A percentile compares a stretch with the other conserved stretches of the same genome.
Conservation (phyloP, 2,113 vertebrate genomes). For the Scatophagus argus region DNA sequence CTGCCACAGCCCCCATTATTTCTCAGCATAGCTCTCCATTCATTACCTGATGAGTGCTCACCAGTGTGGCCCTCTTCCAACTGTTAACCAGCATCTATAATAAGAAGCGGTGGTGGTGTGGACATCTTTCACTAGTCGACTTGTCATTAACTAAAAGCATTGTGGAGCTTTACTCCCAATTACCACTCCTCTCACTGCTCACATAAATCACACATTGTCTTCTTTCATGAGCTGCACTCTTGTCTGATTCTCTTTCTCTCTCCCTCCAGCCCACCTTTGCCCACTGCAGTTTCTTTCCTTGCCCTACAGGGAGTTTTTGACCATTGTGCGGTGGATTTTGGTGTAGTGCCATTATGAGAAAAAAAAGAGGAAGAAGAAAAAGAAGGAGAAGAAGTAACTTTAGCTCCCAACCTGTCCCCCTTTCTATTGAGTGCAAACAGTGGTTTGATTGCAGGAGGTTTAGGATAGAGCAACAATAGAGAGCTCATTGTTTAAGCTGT, state of each 20-base stretch:
- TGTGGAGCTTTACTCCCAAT: constrained; percentile 78
- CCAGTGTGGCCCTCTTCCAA: constrained; percentile 24
- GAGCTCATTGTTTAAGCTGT: constrained; percentile 77
- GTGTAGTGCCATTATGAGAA: constrained; percentile 18
- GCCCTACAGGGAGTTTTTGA: constrained; percentile 7
- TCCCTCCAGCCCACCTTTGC: constrained; percentile 16
- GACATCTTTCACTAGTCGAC: constrained; percentile 80
- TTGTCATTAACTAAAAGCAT: constrained; percentile 85
- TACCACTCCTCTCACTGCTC: constrained; percentile 75
- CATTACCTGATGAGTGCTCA: constrained; percentile 72
- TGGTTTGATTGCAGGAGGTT: constrained; percentile 72
- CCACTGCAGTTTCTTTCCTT: neutral
- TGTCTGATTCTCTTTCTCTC: constrained; percentile 56
- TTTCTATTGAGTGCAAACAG: constrained; percentile 63
- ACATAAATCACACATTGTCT: constrained; percentile 74
- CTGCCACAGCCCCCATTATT: constrained; percentile 36
- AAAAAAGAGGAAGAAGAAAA: too few relatives aligned
- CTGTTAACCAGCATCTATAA: constrained; percentile 74
- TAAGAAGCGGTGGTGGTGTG: constrained; percentile 46
- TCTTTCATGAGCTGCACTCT: constrained; percentile 67
- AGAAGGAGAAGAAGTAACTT: constrained; percentile 62
- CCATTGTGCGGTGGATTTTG: constrained; percentile 19
- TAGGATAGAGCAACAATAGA: constrained; percentile 68
- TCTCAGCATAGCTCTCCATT: constrained; percentile 42
- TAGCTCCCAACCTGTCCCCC: constrained; percentile 59